phyloP scores from a whole-genome alignment of 2,888 invertebrate genomes.

The Cephus rjabovi region DNA sequence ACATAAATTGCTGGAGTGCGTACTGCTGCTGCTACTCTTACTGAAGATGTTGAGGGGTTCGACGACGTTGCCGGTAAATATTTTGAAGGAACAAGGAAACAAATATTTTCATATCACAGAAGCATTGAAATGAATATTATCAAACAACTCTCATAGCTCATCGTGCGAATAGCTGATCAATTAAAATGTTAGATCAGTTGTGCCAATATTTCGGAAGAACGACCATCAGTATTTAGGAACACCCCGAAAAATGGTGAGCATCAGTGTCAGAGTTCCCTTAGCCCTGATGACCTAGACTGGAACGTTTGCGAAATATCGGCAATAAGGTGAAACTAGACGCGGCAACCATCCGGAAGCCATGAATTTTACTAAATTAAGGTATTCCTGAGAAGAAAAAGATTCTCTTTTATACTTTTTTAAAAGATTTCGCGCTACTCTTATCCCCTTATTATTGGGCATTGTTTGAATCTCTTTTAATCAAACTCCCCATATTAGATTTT shows the following conservation, averaged over 20 bases:
- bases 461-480: not conserved
- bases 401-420: not conserved
- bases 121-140: not conserved
- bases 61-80: not conserved
- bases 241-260: too few relatives aligned
- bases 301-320: too few relatives aligned
- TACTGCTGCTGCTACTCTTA: not conserved
- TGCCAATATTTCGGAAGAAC: too few relatives aligned
- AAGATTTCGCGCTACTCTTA: too few relatives aligned
- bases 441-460: not conserved
- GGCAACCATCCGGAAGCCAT: too few relatives aligned
- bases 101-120: not conserved
- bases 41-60: not conserved
- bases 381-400: not conserved
- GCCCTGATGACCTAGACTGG: too few relatives aligned
- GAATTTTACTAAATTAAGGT: not conserved
- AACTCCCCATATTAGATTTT: not conserved
- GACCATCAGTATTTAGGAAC: too few relatives aligned
- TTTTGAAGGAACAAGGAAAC: not conserved
- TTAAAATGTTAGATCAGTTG: too few relatives aligned
- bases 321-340: too few relatives aligned
- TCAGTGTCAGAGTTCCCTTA: too few relatives aligned
- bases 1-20: conserved; percentile 16
- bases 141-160: not conserved
- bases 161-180: not conserved